phyloP scores from a whole-genome alignment of 2,113 vertebrate species.

The Solea senegalensis region DNA sequence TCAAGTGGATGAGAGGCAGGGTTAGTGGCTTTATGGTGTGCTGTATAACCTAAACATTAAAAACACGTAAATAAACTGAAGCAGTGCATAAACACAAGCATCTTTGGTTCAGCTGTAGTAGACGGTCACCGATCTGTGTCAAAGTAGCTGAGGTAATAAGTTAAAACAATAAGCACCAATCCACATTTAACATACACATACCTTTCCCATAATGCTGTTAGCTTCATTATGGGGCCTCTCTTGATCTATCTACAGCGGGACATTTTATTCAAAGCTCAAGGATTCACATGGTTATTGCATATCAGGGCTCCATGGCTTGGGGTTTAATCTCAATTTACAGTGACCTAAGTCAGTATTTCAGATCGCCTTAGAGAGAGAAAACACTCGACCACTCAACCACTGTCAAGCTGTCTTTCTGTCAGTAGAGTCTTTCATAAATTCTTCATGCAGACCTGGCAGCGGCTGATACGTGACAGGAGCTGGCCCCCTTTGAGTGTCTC shows the following conservation, averaged over 20 bases:
- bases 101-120: slow-evolving; percentile 84
- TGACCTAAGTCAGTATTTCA: slow-evolving; percentile 20
- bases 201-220: slow-evolving; percentile 26
- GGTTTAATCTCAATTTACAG: background rate
- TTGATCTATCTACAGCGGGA: slow-evolving; percentile 41
- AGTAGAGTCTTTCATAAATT: slow-evolving; percentile 85
- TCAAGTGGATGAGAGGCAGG: slow-evolving; percentile 37
- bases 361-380: slow-evolving; percentile 6
- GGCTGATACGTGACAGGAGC: slow-evolving; percentile 93
- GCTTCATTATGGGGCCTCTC: slow-evolving; percentile 30
- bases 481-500: slow-evolving; percentile 96
- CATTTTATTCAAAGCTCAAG: slow-evolving; percentile 27
- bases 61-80: slow-evolving; percentile 47
- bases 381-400: slow-evolving; percentile 1
- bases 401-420: slow-evolving; percentile 1
- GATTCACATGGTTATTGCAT: slow-evolving; percentile 43
- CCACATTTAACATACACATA: slow-evolving; percentile 61
- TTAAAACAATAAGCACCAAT: slow-evolving; percentile 90
- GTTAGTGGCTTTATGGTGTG: slow-evolving; percentile 67
- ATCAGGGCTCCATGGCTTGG: slow-evolving; percentile 32
- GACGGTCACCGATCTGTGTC: slow-evolving; percentile 55
- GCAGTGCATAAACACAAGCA: slow-evolving; percentile 65
- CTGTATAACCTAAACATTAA: slow-evolving; percentile 18
- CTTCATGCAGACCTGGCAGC: slow-evolving; percentile 99
- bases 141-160: slow-evolving; percentile 90